Evolutionary conservation across 2,888 invertebrate genomes (phyloP).

Genomic region (Muscina levida): DNA sequence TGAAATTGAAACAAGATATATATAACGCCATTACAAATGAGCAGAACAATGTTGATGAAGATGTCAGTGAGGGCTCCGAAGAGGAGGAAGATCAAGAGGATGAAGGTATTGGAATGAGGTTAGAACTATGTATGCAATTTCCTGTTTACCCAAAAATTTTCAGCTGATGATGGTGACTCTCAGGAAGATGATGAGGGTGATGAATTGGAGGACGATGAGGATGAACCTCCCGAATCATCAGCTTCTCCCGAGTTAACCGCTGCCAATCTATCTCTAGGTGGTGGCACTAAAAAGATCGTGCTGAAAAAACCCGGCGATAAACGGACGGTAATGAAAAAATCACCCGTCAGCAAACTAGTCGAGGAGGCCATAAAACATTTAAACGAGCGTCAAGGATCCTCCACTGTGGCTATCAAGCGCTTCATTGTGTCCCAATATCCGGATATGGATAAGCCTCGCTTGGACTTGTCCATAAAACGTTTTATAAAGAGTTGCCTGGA

Average conservation of each 20-base stretch:
- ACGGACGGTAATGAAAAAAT: background rate
- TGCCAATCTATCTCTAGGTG: no score
- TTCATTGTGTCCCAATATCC: conserved; percentile 82
- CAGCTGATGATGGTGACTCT: no score
- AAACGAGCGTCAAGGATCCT: conserved; percentile 83
- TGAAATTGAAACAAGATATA: no score
- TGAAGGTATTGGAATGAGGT: no score
- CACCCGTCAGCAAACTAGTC: conserved; percentile 81
- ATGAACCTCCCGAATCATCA: no score
- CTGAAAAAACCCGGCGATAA: background rate
- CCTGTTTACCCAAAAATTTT: no score
- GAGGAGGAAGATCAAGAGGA: no score
- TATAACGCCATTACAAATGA: background rate
- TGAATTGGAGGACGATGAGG: no score
- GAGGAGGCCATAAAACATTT: conserved; percentile 81
- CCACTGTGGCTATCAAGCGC: conserved; percentile 82
- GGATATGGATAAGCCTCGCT: conserved; percentile 82
- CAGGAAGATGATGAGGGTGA: no score
- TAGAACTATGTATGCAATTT: no score
- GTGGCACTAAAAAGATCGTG: no score
- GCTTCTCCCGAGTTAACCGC: no score
- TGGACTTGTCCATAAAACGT: conserved; percentile 83
- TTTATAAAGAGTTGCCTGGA: conserved; percentile 83
- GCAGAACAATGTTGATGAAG: conserved; percentile 27
- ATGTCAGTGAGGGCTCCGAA: background rate